Evolutionary conservation across 2,113 vertebrate genomes (phyloP).

Genomic region (Chloebia gouldiae): DNA sequence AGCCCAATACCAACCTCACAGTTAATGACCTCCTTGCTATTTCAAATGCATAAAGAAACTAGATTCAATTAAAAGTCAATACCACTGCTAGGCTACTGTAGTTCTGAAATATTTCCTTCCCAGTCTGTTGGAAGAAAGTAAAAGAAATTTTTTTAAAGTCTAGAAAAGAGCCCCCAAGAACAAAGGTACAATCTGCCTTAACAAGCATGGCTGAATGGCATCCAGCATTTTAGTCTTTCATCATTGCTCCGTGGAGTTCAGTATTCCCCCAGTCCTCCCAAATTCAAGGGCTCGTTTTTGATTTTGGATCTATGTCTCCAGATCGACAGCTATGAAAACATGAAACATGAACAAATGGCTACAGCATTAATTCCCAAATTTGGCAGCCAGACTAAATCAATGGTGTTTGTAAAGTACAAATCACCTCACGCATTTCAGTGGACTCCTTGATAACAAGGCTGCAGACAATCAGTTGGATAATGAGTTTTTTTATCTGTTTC

Average conservation of each 20-base stretch:
- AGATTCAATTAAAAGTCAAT: slow-evolving; percentile 1
- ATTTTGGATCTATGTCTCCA: not conserved
- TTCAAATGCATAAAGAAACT: slow-evolving; percentile 9
- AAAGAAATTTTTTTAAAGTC: not conserved
- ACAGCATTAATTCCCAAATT: not conserved
- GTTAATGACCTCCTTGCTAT: not conserved
- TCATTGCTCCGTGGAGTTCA: not conserved
- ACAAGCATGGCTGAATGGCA: not conserved
- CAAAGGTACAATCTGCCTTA: not conserved
- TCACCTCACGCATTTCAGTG: not conserved
- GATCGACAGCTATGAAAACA: not conserved
- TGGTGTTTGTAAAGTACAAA: not conserved
- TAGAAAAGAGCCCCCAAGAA: not conserved
- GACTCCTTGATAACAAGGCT: not conserved
- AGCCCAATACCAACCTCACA: not conserved
- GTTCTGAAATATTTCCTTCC: not conserved
- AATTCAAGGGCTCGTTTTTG: not conserved
- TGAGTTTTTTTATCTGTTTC: not conserved
- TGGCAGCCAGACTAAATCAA: not conserved
- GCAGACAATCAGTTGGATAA: not conserved
- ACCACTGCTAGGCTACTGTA: not conserved
- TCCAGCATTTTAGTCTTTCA: not conserved
- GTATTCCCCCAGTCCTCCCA: not conserved
- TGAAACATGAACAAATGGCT: not conserved
- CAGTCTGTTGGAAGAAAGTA: not conserved